Percentiles rank a stretch among this genome's conserved stretches.
Evolutionary conservation across 2,797 vertebrate species (phyloP).

Genomic region (Sarcoramphus papa): DNA sequence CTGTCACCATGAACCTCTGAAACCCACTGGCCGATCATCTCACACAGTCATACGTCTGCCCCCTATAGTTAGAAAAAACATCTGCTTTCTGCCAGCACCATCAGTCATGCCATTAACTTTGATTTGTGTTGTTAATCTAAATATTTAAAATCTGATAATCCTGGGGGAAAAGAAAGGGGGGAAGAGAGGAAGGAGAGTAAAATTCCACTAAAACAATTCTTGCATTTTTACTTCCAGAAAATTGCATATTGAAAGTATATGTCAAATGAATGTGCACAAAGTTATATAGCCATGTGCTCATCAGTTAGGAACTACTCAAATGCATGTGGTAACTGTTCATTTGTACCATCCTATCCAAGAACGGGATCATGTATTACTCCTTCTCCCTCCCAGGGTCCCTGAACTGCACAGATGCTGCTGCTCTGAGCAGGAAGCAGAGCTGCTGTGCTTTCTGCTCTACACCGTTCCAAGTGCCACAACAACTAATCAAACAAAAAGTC

Average conservation of each 20-base stretch:
- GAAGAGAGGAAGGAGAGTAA: background rate
- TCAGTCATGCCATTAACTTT: background rate
- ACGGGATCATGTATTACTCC: background rate
- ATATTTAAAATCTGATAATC: background rate
- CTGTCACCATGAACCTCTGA: background rate
- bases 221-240: background rate
- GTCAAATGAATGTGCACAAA: background rate
- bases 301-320: background rate
- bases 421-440: background rate
- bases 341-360: background rate
- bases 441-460: background rate
- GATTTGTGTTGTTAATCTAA: background rate
- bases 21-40: background rate
- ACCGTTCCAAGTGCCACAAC: fast-evolving
- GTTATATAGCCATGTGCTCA: background rate
- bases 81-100: background rate
- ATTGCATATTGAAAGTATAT: fast-evolving
- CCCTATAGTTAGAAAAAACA: background rate
- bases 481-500: background rate
- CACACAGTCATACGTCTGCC: background rate
- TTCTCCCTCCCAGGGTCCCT: background rate
- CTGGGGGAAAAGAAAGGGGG: background rate
- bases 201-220: background rate
- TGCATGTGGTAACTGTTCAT: background rate
- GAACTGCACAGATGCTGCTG: background rate